Percentiles rank a stretch among this genome's conserved stretches.
Evolutionary conservation across 2,888 invertebrate genomes (phyloP).

Genomic region (Poecilus cupreus): DNA sequence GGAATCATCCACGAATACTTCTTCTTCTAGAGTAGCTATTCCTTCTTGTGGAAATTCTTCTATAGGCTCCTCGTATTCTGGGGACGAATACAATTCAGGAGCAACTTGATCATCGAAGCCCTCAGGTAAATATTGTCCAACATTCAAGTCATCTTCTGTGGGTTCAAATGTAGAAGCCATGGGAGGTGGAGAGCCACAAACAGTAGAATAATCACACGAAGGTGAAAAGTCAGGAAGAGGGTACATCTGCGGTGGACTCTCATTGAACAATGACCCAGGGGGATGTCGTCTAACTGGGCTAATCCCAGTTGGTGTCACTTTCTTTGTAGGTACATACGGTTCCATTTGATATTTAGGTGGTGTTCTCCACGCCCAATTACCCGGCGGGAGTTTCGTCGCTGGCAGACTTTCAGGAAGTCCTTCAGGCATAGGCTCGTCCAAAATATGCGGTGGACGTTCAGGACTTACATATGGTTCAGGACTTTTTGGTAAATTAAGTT

Average conservation of each 20-base stretch:
- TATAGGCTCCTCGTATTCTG: not conserved
- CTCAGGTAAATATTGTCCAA: not conserved
- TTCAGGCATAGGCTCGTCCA: not conserved
- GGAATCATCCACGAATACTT: not conserved
- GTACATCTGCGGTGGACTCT: conserved; percentile 17
- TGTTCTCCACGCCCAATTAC: not conserved
- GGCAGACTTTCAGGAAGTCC: not conserved
- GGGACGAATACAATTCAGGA: conserved; percentile 23
- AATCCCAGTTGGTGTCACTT: conserved; percentile 21
- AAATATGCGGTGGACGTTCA: not conserved
- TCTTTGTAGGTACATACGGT: not conserved
- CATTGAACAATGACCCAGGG: not conserved
- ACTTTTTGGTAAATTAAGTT: not conserved
- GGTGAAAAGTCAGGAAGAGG: not conserved
- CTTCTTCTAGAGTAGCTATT: conserved; percentile 9
- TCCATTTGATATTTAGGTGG: not conserved
- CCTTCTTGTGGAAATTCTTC: not conserved
- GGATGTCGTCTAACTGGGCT: not conserved
- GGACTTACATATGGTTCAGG: not conserved
- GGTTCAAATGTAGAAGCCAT: not conserved
- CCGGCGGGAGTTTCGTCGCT: no score
- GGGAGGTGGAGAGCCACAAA: not conserved
- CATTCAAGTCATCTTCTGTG: not conserved
- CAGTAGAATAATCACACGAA: not conserved
- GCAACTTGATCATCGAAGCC: not conserved